Conservation (phyloP, 2,888 invertebrate species). For the Gryllus longicercus region DNA sequence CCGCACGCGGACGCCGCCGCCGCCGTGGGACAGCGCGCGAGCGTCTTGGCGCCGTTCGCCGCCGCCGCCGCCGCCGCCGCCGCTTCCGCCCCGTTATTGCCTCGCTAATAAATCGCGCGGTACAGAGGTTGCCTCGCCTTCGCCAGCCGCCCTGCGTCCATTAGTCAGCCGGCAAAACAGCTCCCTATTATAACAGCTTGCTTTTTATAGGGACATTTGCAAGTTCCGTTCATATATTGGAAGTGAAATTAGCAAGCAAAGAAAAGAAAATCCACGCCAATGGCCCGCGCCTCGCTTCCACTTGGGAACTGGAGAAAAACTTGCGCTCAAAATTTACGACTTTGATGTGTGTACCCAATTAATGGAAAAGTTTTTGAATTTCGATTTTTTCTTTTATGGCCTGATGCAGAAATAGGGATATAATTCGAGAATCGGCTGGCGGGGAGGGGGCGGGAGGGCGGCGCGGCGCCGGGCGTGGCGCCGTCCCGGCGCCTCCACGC, state of each 20-base stretch:
- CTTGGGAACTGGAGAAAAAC: constrained; percentile 3
- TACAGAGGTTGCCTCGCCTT: background rate
- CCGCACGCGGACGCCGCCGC: too few relatives aligned
- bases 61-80: background rate
- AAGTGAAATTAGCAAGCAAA: constrained; percentile 17
- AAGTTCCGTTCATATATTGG: constrained; percentile 17
- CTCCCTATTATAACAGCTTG: constrained; percentile 17
- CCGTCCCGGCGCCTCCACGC: background rate
- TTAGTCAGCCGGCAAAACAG: constrained; percentile 17
- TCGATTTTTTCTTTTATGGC: constrained; percentile 17
- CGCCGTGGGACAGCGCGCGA: too few relatives aligned
- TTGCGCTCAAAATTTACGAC: background rate
- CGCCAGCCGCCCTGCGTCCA: constrained; percentile 17
- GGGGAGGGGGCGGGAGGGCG: background rate
- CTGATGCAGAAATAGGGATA: constrained; percentile 10
- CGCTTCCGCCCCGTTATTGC: constrained; percentile 11
- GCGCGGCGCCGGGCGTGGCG: background rate
- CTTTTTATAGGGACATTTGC: constrained; percentile 17
- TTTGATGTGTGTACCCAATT: constrained; percentile 17
- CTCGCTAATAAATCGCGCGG: background rate
- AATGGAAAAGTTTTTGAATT: constrained; percentile 17
- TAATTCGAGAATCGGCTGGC: constrained; percentile 17
- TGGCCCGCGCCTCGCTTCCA: background rate
- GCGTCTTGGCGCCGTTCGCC: background rate
- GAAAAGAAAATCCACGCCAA: background rate